Evolutionary conservation across 2,888 invertebrate species (phyloP), one percentile per base, ranked within the genome.

Genomic region (Alviniconcha strummeri): DNA sequence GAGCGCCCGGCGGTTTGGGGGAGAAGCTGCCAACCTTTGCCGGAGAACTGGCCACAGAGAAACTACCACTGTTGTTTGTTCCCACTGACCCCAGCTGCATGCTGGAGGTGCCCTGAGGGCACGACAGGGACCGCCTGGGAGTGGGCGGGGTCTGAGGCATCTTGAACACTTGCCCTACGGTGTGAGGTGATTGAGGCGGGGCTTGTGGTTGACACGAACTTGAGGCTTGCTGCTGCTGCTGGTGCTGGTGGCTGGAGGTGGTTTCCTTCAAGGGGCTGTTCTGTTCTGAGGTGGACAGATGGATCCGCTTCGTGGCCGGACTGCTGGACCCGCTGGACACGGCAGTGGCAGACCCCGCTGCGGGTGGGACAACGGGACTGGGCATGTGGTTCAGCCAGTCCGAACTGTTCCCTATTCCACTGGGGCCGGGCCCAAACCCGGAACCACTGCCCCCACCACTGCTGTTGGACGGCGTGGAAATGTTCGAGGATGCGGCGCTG

Each of bases 251-350:
- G 54, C n/a, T 11, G 7, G 82, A 13, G 57, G 52, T 19, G 67
- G 52, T 54, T 80, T 88, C 86, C 72, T 85, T 85, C 82, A 82
- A 84, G 13, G 87, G 86, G 81, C 90, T 91, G 13, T 89, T 88
- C 36, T 90, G 90, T 55, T 90, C 90, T n/a, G 90, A 90, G 60
- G 85, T 88, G 54, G 91, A 90, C 80, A 89, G 81, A 85, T 91
- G 91, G 81, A 90, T 90, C 69, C 91, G 83, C 80, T 91, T 91
- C 84, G 90, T 90, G 60, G 90, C 90, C 60, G 91, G 91, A 80
- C 91, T 91, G 85, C 89, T 91, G 52, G 90, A 90, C 15, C 90
- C 90, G 85, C 90, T 91, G 74, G 91, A 91, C 52, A 89, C 88
- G 67, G 90, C 89, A 17, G 90, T 89, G 11, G 85, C 83, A 7